Base-by-base conservation (phyloP, 2,113 vertebrate genomes). In the Pelusios castaneus region DNA sequence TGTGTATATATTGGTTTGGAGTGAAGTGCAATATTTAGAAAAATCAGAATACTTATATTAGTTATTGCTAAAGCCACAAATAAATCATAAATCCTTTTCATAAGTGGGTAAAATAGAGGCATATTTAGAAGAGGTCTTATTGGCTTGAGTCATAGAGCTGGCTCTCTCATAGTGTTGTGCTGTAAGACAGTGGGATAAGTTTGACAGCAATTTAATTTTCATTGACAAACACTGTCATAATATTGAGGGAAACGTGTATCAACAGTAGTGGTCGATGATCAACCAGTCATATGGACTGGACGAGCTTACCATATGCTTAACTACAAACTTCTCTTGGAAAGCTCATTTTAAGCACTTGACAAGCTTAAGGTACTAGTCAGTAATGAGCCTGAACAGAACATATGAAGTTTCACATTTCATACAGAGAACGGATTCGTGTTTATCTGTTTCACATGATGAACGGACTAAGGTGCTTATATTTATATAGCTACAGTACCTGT, bases 251-350 rank as follows among this genome's bases (percentile, higher is more conserved):
- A 98, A 98, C 97, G 97, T 98, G 97, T 97, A 98, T 98, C 98
- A 98, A 98, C 98, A 98, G 97, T 97, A 97, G 97, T 98, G 98
- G 98, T 98, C 98, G 98, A 98, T 97, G 98, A 98, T 98, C 98
- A 98, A 98, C 98, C 98, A 98, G 98, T 98, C 98, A 98, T 98
- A 98, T 98, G 98, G 98, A 98, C 98, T 94, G 98, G 98, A 98
- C 97, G 96, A 96, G 96, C 96, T 97, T 97, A 97, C 98, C 98
- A 98, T 98, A 98, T 98, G 98, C 98, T 98, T 98, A 97, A 95
- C 95, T 96, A 98, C 96, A 96, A 98, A 97, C 97, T 97, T 96
- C 97, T 97, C 97, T 98, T 98, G 98, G 98, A 98, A 98, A 96
- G 97, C 97, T 98, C 97, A 95, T 97, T 98, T 97, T 96, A 97